Conservation (phyloP, 2,113 vertebrate species). For the Callithrix jacchus region DNA sequence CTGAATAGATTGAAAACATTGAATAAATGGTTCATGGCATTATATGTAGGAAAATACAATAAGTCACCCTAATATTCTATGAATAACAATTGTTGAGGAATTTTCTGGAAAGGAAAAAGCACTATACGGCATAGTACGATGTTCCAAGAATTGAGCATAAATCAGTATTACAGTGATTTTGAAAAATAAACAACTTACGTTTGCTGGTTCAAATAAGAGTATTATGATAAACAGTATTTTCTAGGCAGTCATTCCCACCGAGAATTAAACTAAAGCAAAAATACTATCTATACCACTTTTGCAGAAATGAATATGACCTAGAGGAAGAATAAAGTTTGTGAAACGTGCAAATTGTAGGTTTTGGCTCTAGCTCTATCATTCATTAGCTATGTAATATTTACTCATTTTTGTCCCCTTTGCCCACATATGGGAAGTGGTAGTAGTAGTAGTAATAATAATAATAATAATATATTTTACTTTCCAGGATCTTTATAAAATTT, state of each 20-base stretch:
- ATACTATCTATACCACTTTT: background rate
- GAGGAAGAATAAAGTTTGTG: background rate
- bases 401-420: background rate
- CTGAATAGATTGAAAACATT: constrained; percentile 29
- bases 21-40: constrained; percentile 42
- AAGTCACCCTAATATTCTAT: constrained; percentile 30
- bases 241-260: background rate
- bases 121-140: background rate
- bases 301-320: background rate
- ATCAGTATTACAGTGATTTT: constrained; percentile 50
- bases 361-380: background rate
- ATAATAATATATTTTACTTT: background rate
- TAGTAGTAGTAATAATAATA: background rate
- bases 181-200: constrained; percentile 39
- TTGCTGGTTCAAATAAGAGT: constrained; percentile 39
- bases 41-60: constrained; percentile 30
- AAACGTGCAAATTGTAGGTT: background rate
- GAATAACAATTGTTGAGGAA: background rate
- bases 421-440: background rate
- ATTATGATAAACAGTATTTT: constrained; percentile 22
- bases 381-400: background rate
- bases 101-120: background rate
- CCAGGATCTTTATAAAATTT: background rate
- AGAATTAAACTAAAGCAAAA: constrained; percentile 48
- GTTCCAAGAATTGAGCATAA: background rate